Evolutionary conservation across 2,888 invertebrate species (phyloP).

Genomic region (Synergus japonicus): DNA sequence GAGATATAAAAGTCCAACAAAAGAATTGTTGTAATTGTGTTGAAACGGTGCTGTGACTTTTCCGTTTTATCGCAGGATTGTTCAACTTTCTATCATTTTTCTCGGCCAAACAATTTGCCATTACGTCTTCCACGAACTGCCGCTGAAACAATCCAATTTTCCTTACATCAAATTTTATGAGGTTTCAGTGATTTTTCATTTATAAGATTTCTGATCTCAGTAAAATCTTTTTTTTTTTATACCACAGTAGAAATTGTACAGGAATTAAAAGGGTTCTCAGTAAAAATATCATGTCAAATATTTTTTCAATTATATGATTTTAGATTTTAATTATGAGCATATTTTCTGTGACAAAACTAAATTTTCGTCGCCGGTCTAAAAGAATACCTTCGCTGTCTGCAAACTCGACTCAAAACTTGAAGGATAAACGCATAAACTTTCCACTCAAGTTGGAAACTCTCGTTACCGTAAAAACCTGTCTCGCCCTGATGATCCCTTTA

Average conservation of each 20-base stretch:
- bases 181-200: conserved; percentile 40
- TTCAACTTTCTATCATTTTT: conserved; percentile 28
- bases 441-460: conserved; percentile 13
- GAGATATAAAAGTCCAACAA: conserved; percentile 30
- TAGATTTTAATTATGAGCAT: not conserved
- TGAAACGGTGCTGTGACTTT: conserved; percentile 31
- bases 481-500: conserved; percentile 12
- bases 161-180: conserved; percentile 56
- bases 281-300: not conserved
- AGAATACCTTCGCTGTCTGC: not conserved
- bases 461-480: conserved; percentile 25
- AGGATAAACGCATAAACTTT: conserved; percentile 33
- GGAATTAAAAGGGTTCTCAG: not conserved
- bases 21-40: conserved; percentile 28
- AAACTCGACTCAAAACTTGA: conserved; percentile 6
- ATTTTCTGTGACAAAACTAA: not conserved
- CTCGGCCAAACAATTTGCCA: conserved; percentile 7
- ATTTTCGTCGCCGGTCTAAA: not conserved
- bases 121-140: conserved; percentile 30
- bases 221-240: not conserved
- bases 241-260: not conserved
- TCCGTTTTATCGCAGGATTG: conserved; percentile 8
- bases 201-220: not conserved
- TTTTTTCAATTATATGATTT: not conserved
- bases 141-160: conserved; percentile 55